phyloP scores from a whole-genome alignment of 2,797 vertebrate species.

The Neomorphus geoffroyi region DNA sequence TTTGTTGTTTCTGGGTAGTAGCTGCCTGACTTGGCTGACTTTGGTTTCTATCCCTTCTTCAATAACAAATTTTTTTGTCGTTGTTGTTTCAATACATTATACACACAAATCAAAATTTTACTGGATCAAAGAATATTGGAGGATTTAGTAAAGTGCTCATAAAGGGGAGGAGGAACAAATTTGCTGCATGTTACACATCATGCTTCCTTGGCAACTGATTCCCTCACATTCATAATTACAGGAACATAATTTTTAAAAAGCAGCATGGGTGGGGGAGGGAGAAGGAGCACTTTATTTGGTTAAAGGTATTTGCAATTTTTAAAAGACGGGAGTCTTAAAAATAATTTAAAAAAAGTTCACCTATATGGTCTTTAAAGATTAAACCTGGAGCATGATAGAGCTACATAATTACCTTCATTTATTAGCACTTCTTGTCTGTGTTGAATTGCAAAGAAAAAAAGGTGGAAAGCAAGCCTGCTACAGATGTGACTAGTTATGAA shows the following conservation, averaged over 20 bases:
- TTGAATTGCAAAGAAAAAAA: conserved; percentile 75
- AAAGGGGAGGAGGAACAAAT: conserved; percentile 48
- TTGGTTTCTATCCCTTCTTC: conserved; percentile 59
- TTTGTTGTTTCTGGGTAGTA: conserved; percentile 73
- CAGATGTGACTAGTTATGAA: conserved; percentile 93
- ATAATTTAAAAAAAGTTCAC: conserved; percentile 31
- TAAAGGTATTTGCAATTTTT: conserved; percentile 18
- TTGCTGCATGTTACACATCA: conserved; percentile 43
- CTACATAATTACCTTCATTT: conserved; percentile 68
- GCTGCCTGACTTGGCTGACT: conserved; percentile 72
- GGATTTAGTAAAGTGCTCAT: conserved; percentile 41
- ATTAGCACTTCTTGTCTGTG: conserved; percentile 69
- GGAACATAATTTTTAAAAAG: conserved; percentile 59
- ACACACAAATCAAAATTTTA: conserved; percentile 54
- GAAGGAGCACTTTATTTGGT: conserved; percentile 26
- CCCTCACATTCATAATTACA: conserved; percentile 64
- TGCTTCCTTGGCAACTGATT: conserved; percentile 61
- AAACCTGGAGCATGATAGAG: conserved; percentile 52
- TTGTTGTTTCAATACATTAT: conserved; percentile 34
- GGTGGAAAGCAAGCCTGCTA: conserved; percentile 84
- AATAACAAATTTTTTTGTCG: conserved; percentile 51
- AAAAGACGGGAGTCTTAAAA: neutral
- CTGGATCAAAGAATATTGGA: conserved; percentile 51
- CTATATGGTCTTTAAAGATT: conserved; percentile 27
- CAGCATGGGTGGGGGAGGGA: neutral